Evolutionary conservation across 1,140 invertebrate genomes (phyloP).

Genomic region (Streblospio benedicti): DNA sequence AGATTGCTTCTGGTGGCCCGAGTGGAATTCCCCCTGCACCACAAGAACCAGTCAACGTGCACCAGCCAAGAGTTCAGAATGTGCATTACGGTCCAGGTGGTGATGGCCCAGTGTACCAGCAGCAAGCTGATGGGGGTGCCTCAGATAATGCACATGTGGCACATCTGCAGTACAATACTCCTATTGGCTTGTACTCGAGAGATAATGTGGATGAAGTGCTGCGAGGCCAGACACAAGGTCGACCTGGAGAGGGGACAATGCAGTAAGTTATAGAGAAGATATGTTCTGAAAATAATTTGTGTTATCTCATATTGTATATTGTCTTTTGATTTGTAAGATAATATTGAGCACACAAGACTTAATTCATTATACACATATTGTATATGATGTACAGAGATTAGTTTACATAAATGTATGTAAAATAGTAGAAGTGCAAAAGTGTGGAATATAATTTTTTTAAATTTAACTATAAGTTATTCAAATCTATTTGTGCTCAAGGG

Average conservation of each 20-base stretch:
- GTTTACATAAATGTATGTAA: too few relatives aligned
- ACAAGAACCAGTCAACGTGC: not conserved
- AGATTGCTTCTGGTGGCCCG: not conserved
- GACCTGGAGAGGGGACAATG: constrained; percentile 9
- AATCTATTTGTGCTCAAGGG: not conserved
- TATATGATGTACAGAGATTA: too few relatives aligned
- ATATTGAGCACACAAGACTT: not conserved
- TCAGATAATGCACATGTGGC: constrained; percentile 46
- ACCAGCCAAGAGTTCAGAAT: constrained; percentile 13
- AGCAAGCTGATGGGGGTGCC: constrained; percentile 4
- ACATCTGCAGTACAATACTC: constrained; percentile 25
- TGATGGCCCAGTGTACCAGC: constrained; percentile 4
- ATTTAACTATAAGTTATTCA: not conserved
- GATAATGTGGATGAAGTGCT: constrained; percentile 22
- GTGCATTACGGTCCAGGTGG: constrained; percentile 8
- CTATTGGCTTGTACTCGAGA: constrained; percentile 25
- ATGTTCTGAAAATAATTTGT: not conserved
- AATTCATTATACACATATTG: not conserved
- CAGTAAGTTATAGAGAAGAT: constrained; percentile 1
- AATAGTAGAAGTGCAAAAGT: too few relatives aligned
- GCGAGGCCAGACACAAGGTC: constrained; percentile 13
- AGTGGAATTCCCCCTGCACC: not conserved
- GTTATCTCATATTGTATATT: not conserved
- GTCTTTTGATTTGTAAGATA: not conserved
- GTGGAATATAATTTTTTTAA: too few relatives aligned